Base-by-base conservation (phyloP, 2,797 vertebrate genomes). In the Clarias fuscus region DNA sequence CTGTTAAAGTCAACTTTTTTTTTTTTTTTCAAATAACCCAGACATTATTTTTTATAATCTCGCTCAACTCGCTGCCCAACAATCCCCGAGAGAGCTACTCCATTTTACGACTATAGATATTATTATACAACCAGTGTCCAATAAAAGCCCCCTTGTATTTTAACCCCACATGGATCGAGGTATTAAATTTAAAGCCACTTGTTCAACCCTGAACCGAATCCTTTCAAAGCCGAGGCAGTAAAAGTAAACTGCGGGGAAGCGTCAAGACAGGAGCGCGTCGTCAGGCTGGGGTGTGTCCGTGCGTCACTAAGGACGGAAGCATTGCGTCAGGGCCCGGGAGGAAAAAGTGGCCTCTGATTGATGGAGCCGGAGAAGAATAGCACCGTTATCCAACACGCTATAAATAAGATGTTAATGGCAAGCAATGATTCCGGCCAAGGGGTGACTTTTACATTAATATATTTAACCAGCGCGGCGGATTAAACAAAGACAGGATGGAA, bases 381-480 rank as follows among this genome's bases (percentile, higher is more conserved):
- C 90, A 90, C 89, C 92, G 90, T 90, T 90, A 87, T 90, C 92
- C 91, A 83, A 88, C 81, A 68, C 0, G 70, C 92, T 86, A 93
- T 95, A 94, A 95, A 95, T 95, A 88, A 94, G 86, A 88, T 72
- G 89, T 92, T 93, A 93, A 94, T 89, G 80, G 88, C 91, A 91
- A 79, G 79, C 79, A 5, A 67, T 87, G 84, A 87, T 30, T 84
- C 37, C 43, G 86, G 79, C 77, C 77, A 62, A 88, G 59, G 40
- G n/a, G 79, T 86, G 83, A 84, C 88, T 85, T 68, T 87, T 90
- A 90, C 93, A 94, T 96, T 94, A 93, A 93, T 94, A 95, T 95
- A 92, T 95, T 94, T 93, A 95, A 95, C 94, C 91, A 92, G 91
- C 92, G 90, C 91, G 86, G 73, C 92, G 92, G 93, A 94, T 91